Base-by-base conservation (phyloP, 2,113 vertebrate genomes). In the Myrmophylax atrothorax region DNA sequence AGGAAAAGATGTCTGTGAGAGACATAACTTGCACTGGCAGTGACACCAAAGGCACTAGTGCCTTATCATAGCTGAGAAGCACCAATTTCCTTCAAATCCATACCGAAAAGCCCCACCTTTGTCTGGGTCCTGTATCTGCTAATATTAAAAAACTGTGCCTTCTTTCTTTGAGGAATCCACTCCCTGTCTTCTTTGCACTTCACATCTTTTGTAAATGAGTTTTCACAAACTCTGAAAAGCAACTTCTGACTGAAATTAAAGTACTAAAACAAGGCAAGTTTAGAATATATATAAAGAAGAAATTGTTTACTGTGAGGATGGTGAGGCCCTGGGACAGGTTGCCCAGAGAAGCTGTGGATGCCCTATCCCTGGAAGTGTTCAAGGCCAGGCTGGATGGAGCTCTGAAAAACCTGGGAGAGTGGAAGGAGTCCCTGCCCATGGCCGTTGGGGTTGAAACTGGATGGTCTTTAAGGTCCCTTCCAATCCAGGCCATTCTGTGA, bases 131-230 rank as follows among this genome's bases (percentile, higher is more conserved):
- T 33, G 5, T 35, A 5, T 1, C 9, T 60, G 44, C 11, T 25
- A 67, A 53, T 59, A 55, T 23, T 2, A 25, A 72, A 38, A 50
- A 28, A 5, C 2, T 59, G 2, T 69, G 66, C 11, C 9, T 67
- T 38, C 35, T 75, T 68, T 37, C 60, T 78, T 44, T 37, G n/a
- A 82, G 12, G 18, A 68, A 26, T 29, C 22, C 19, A 25, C 4
- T 42, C 25, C 10, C 62, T 50, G 7, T n/a, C 17, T 40, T 66
- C n/a, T 73, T 81, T 69, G 12, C 29, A 17, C 17, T 42, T 62
- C 13, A 29, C 8, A 22, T 9, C 8, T 74, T 66, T 53, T n/a
- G 22, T 50, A 84, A 69, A 15, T 0, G 0, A 52, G 20, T 66
- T 66, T 52, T 79, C 5, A 1, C 6, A 64, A 64, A 12, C 18